These are phyloP conservation scores for Caenorhabditis sinica DNA, from an alignment of 2,888 invertebrate genomes.

Conservation along the genomic window DNA sequence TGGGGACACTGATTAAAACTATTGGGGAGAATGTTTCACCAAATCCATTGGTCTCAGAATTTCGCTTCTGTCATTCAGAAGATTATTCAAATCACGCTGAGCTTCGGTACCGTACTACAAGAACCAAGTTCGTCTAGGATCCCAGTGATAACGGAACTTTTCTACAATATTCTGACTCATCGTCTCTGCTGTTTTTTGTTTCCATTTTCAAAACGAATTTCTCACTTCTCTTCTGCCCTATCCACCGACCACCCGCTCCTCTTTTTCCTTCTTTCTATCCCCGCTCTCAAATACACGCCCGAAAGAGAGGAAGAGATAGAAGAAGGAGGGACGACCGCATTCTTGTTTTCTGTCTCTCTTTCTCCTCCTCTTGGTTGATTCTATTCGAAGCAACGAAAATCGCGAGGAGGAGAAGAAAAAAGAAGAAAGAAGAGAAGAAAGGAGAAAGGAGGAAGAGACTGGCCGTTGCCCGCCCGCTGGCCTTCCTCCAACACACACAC, in stretches of 20 bases:
- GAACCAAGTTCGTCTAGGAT: too few species aligned
- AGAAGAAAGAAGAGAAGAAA: constrained; percentile 42
- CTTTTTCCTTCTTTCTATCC: constrained; percentile 42
- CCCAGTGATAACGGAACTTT: background rate
- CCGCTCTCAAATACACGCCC: background rate
- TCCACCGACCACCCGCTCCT: background rate
- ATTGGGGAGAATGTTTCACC: too few species aligned
- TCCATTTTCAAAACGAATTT: background rate
- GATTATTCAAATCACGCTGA: too few species aligned
- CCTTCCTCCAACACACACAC: constrained; percentile 21
- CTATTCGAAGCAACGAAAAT: background rate
- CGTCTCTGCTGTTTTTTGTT: background rate
- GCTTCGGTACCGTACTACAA: too few species aligned
- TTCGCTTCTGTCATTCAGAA: too few species aligned
- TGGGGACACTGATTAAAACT: too few species aligned
- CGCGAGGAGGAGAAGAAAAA: background rate
- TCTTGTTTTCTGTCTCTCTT: constrained; percentile 43
- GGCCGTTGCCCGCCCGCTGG: constrained; percentile 45
- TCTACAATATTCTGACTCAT: constrained; percentile 14
- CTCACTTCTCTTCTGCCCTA: constrained; percentile 15
- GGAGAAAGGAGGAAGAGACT: constrained; percentile 57
- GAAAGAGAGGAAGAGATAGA: constrained; percentile 20
- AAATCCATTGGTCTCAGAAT: too few species aligned
- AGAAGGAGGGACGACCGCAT: constrained; percentile 26
- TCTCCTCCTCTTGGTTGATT: constrained; percentile 3